phyloP scores from a whole-genome alignment of 2,113 vertebrate genomes.

The Steatornis caripensis region DNA sequence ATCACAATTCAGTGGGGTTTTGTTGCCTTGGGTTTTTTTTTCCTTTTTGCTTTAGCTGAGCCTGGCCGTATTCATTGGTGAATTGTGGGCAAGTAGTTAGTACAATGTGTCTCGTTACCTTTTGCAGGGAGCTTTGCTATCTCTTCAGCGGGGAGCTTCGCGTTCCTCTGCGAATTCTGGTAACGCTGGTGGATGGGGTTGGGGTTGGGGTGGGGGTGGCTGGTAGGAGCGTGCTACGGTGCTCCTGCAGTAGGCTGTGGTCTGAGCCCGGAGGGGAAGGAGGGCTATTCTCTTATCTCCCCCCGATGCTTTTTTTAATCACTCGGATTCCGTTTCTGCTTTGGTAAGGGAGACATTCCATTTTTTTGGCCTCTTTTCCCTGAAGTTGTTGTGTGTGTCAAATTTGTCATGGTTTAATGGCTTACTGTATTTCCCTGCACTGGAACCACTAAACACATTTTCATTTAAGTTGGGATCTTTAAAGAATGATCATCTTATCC shows the following conservation, averaged over 20 bases:
- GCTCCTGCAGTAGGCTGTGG: not conserved
- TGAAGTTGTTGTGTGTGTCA: constrained; percentile 47
- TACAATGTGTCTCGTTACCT: not conserved
- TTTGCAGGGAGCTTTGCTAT: not conserved
- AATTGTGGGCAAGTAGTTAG: not conserved
- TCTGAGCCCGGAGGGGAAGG: not conserved
- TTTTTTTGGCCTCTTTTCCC: constrained; percentile 49
- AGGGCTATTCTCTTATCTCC: not conserved
- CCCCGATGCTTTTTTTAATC: not conserved
- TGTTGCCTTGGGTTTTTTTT: not conserved
- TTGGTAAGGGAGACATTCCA: not conserved
- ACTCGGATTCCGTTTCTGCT: not conserved
- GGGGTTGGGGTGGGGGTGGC: not conserved
- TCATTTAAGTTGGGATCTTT: constrained; percentile 60
- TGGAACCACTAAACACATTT: constrained; percentile 54
- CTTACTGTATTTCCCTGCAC: constrained; percentile 42
- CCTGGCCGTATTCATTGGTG: not conserved
- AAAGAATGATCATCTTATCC: constrained; percentile 63
- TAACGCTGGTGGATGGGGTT: not conserved
- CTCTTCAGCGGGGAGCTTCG: not conserved
- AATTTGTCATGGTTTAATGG: constrained; percentile 56
- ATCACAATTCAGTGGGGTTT: constrained; percentile 9
- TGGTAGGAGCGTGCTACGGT: accelerated
- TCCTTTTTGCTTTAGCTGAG: not conserved
- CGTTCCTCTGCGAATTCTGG: not conserved